Evolutionary conservation across 2,113 vertebrate species (phyloP), one percentile per base, ranked within the genome.

Genomic region (Plecturocebus donacophilus): DNA sequence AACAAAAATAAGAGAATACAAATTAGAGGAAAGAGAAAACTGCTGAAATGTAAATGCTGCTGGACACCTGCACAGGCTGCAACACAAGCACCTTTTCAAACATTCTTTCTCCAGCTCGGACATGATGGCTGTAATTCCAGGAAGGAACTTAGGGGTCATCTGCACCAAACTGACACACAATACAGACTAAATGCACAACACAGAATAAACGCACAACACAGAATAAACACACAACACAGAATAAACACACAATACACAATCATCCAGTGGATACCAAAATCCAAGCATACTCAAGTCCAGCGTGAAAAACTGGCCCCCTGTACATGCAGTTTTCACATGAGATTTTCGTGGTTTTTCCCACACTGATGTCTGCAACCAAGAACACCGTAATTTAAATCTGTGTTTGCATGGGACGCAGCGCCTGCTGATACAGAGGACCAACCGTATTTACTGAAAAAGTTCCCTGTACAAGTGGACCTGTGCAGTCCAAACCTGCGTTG

Each of bases 31-130:
- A 71, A 88, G 10, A 30, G 1, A 42, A 68, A 82, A 58, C 5
- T 0, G 8, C 32, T 27, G 8, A 32, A 17, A 27, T 1, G 10
- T 32, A 16, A 42, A 27, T 0, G 12, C 1, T 32, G 4, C 4
- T 4, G 11, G 49, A 23, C 9, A 40, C 6, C 7, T 2, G 13
- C 10, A 9, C 4, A 3, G 58, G 25, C 11, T 27, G 25, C 58
- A 27, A 61, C 58, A 0, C 27, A 47, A 76, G 42, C 4, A 30
- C 73, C 42, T 76, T 76, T 30, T 17, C 16, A 76, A 4, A 21
- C n/a, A 20, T 38, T 13, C 20, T n/a, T 42, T 42, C 8, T 25
- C 8, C 19, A 9, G 13, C 14, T 20, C 2, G 7, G 13, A 27
- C n/a, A 9, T 20, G n/a, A 10, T 20, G 2, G 68, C 35, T 6